Evolutionary conservation across 1,140 invertebrate species (phyloP), one percentile per base, ranked within the genome.

Genomic region (Belonocnema kinseyi): DNA sequence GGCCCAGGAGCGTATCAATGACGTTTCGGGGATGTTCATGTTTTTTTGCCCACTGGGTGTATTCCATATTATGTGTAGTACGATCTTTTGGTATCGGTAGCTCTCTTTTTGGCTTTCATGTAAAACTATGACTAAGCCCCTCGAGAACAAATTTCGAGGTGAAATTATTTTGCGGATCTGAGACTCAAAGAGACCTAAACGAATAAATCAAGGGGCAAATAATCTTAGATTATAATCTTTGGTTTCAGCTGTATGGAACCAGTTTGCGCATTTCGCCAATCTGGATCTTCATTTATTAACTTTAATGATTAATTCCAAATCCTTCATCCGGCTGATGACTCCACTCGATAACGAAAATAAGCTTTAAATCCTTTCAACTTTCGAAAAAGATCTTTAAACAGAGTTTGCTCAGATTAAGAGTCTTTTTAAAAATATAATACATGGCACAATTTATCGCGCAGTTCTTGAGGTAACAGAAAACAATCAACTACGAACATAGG

Each of bases 221-320:
- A 79, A 87, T 84, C 84, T 88, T 88, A 88, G 61, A 74, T 80
- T 50, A 78, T 88, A 85, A 86, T 91, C 89, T 91, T 91, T 91
- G 90, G 90, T 90, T 88, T 89, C 78, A 88, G 88, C 89, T 87
- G 86, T 90, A 88, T 85, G 84, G 82, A 87, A 87, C 85, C 83
- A 87, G 84, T 83, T 83, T 72, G 74, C 80, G 54, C 78, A 50
- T 76, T 58, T 79, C 66, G 58, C 46, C 77, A n/a, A 70, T 61
- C 75, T 75, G 52, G 40, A 11, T 46, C 40, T 46, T 46, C 7
- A 11, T 46, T 46, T 46, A 8, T 46, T 46, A 46, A 46, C 40
- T 46, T 46, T 46, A 46, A 46, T 46, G 1, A 46, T 46, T 10
- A 33, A 46, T 46, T 46, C 10, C 40, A 46, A 46, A 46, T 46